A percentile compares a stretch with the other conserved stretches of the same genome.
Evolutionary conservation across 2,888 invertebrate species (phyloP).

Genomic region (Drosophila villosipedis): DNA sequence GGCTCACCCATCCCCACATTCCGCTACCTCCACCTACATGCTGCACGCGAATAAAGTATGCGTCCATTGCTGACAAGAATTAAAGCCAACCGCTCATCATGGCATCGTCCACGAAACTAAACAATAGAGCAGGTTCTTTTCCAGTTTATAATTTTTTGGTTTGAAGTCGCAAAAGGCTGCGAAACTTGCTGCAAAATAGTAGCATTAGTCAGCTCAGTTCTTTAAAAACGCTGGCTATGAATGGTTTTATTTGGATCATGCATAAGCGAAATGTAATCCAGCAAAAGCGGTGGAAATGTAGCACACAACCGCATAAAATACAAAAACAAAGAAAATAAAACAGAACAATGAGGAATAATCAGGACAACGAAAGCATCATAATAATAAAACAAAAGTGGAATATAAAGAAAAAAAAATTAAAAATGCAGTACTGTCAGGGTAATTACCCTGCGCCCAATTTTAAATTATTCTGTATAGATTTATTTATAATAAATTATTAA

Average conservation of each 20-base stretch:
- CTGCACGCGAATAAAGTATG: slow-evolving; percentile 16
- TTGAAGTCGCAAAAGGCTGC: background rate
- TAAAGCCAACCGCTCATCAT: slow-evolving; percentile 38
- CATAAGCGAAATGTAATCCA: slow-evolving; percentile 29
- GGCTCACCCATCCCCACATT: background rate
- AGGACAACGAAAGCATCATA: slow-evolving; percentile 23
- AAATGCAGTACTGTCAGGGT: background rate
- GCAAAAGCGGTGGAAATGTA: slow-evolving; percentile 23
- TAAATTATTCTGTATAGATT: background rate
- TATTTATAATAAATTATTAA: background rate
- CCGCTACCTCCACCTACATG: background rate
- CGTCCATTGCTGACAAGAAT: slow-evolving; percentile 53
- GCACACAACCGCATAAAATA: slow-evolving; percentile 23
- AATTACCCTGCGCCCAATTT: background rate
- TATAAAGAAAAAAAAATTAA: background rate
- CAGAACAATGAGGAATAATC: slow-evolving; percentile 24
- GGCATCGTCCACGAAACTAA: background rate
- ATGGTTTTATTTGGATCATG: slow-evolving; percentile 7
- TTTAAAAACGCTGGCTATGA: background rate
- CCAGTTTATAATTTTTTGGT: slow-evolving; percentile 4
- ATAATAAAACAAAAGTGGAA: slow-evolving; percentile 33
- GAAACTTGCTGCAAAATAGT: slow-evolving; percentile 4
- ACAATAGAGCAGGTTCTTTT: background rate
- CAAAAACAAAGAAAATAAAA: slow-evolving; percentile 11
- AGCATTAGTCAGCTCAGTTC: slow-evolving; percentile 1